Evolutionary conservation across 2,797 vertebrate genomes (phyloP), one percentile per base, ranked within the genome.

Genomic region (Dipus sagitta): DNA sequence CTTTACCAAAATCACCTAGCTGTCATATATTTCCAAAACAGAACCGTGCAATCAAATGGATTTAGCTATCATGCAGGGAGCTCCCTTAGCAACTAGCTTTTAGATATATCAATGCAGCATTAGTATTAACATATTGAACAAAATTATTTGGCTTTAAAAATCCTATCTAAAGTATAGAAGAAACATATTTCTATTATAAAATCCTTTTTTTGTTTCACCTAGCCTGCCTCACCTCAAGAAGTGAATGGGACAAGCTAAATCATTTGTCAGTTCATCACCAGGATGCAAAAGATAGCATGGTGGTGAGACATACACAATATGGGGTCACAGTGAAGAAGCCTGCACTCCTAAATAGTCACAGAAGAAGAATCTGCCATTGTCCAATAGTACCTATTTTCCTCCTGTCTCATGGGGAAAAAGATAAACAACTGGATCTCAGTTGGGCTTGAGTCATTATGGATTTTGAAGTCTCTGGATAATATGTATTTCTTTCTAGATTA

Each of bases 141-240:
- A 32, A 91, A 82, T 86, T 81, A 92, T 9, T 58, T 52, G 47
- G 84, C 38, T 94, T 96, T 68, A 60, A 90, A 92, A 94, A 68
- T 76, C 32, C 75, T 15, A 18, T 70, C n/a, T 65, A 67, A 67
- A 26, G 6, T 75, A n/a, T 26, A 38, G 47, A 20, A 54, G 30
- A 92, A 26, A 77, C 14, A 26, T 2, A 6, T n/a, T 21, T 92
- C 32, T 83, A 30, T 68, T 77, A 93, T 67, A 54, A 93, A 86
- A 77, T 90, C 28, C 2, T 4, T 9, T 47, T 83, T 7, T 92
- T 20, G 4, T 92, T 14, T 71, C 26, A 58, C 23, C 34, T 3
- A 92, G 28, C 32, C 52, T 17, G 0, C 47, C 14, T 67, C 47
- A 17, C 30, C 18, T 26, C 38, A 64, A 38, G 23, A 15, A 94